These are phyloP conservation scores for Sycophila texana DNA, from an alignment of 2,888 invertebrate species.

Conservation along the genomic window DNA sequence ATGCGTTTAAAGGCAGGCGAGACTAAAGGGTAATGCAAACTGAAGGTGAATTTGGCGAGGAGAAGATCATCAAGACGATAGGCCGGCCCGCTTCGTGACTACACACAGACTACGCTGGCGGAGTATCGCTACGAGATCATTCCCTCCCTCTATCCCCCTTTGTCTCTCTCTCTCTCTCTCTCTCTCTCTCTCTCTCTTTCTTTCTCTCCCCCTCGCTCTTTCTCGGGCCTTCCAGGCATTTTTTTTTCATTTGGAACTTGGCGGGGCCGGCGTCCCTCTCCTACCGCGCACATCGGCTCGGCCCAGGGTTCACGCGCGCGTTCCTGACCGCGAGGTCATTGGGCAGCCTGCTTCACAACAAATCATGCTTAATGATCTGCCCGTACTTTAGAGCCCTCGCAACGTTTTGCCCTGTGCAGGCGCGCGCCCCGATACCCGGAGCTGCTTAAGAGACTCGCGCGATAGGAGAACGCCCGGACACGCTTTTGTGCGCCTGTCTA, in stretches of 20 bases:
- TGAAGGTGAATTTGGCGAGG: constrained; percentile 53
- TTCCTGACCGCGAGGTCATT: constrained; percentile 71
- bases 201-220: too few species aligned
- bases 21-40: constrained; percentile 52
- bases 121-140: constrained; percentile 51
- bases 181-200: too few species aligned
- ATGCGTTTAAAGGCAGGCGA: constrained; percentile 44
- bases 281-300: constrained; percentile 44
- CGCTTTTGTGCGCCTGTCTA: not conserved
- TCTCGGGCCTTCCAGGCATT: too few species aligned
- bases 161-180: constrained; percentile 8
- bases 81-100: constrained; percentile 52
- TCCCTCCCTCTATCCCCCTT: not conserved
- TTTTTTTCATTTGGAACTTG: not conserved
- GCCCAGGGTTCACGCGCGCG: constrained; percentile 66
- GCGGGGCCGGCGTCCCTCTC: constrained; percentile 26
- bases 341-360: constrained; percentile 75
- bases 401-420: constrained; percentile 38
- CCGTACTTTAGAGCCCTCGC: constrained; percentile 70
- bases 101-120: constrained; percentile 34
- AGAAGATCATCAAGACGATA: constrained; percentile 53
- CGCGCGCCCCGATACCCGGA: constrained; percentile 19
- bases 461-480: not conserved
- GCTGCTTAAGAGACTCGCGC: not conserved
- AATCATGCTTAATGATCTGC: constrained; percentile 76